Percentiles rank a stretch among this genome's conserved stretches.
Conservation (phyloP, 2,113 vertebrate genomes). For the Recurvirostra avosetta region DNA sequence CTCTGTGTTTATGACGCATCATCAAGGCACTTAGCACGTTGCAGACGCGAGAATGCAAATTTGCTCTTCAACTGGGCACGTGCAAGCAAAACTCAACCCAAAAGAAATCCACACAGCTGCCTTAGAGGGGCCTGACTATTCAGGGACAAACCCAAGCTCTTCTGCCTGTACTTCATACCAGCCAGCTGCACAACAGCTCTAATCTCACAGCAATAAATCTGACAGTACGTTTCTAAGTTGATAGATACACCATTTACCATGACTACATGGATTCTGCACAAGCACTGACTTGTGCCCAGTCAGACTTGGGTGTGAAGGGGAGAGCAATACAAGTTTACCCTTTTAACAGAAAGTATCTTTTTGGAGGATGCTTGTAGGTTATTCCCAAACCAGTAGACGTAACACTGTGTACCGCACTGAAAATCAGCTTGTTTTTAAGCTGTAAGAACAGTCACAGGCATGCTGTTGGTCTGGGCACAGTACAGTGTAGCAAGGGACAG, state of each 20-base stretch:
- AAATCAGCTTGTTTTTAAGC: not conserved
- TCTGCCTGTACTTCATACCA: not conserved
- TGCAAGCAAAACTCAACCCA: not conserved
- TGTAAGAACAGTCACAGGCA: not conserved
- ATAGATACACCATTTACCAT: not conserved
- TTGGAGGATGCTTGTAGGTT: not conserved
- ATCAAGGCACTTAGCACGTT: not conserved
- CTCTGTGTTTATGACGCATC: not conserved
- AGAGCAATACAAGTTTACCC: not conserved
- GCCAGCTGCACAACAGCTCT: not conserved
- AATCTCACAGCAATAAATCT: not conserved
- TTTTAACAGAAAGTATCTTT: not conserved
- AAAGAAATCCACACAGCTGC: not conserved
- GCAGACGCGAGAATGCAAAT: not conserved
- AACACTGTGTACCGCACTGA: accelerated
- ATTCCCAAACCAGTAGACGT: not conserved
- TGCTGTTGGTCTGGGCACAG: no score
- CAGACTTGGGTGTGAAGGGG: not conserved
- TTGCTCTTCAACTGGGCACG: not conserved
- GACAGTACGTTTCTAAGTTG: not conserved
- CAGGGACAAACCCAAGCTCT: not conserved
- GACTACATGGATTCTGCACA: not conserved
- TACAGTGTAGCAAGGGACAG: not conserved
- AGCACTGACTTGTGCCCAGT: not conserved
- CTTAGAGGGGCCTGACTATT: not conserved